A percentile compares a stretch with the other conserved stretches of the same genome.
phyloP scores from a whole-genome alignment of 1,140 invertebrate genomes.

The Pseudoatta argentina region DNA sequence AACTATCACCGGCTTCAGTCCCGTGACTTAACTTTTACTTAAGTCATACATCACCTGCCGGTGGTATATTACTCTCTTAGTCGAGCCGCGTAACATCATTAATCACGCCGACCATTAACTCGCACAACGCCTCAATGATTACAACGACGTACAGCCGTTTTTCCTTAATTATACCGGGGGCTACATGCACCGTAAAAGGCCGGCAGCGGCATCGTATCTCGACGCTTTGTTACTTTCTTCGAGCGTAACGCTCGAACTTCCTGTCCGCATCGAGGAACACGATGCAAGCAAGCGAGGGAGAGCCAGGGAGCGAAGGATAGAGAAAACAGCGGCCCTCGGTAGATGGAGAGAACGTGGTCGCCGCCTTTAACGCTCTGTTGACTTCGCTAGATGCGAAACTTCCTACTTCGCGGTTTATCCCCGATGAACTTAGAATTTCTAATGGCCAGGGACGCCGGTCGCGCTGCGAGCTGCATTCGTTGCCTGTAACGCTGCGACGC shows the following conservation, averaged over 20 bases:
- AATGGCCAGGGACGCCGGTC: slow-evolving; percentile 65
- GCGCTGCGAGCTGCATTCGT: slow-evolving; percentile 41
- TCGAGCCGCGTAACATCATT: slow-evolving; percentile 46
- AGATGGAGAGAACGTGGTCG: slow-evolving; percentile 50
- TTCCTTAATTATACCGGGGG: slow-evolving; percentile 40
- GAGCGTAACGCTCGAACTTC: slow-evolving; percentile 24
- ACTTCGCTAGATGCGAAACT: slow-evolving; percentile 71
- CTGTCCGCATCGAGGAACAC: slow-evolving; percentile 39
- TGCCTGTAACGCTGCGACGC: neutral
- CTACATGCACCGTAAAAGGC: slow-evolving; percentile 40
- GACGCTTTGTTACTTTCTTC: slow-evolving; percentile 52
- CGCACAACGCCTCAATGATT: slow-evolving; percentile 57
- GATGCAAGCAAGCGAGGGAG: neutral
- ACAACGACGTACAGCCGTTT: slow-evolving; percentile 44
- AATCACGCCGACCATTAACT: slow-evolving; percentile 59
- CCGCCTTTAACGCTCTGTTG: slow-evolving; percentile 70
- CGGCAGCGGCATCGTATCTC: slow-evolving; percentile 16
- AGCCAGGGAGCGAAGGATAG: neutral
- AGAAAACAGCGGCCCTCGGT: slow-evolving; percentile 15
- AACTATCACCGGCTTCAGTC: neutral
- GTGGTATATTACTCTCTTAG: slow-evolving; percentile 44
- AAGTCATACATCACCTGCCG: slow-evolving; percentile 32
- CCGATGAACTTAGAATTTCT: slow-evolving; percentile 76
- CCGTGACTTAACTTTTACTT: slow-evolving; percentile 48
- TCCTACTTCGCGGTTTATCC: slow-evolving; percentile 74